phyloP scores from a whole-genome alignment of 1,140 invertebrate genomes.

The Ceratina calcarata region DNA sequence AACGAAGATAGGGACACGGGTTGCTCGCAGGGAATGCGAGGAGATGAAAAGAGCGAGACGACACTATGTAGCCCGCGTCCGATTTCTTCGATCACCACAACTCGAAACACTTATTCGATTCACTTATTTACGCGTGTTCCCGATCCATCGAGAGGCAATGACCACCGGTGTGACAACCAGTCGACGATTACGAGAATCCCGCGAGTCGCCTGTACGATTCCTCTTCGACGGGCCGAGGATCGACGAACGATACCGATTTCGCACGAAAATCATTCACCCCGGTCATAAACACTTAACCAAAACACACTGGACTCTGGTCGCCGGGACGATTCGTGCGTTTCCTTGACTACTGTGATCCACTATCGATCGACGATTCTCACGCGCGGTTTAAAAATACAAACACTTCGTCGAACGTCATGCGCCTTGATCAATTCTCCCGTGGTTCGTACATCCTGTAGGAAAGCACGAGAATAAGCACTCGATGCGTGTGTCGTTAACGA shows the following conservation, averaged over 20 bases:
- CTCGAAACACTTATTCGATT: slow-evolving; percentile 23
- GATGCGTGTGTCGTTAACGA: background rate
- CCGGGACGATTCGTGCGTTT: slow-evolving; percentile 1
- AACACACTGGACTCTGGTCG: no score
- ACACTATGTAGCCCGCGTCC: background rate
- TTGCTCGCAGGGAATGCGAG: slow-evolving; percentile 46
- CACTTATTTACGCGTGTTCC: slow-evolving; percentile 9
- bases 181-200: slow-evolving; percentile 7
- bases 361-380: slow-evolving; percentile 32
- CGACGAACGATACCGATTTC: slow-evolving; percentile 32
- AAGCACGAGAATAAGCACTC: background rate
- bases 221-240: slow-evolving; percentile 2
- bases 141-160: background rate
- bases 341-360: slow-evolving; percentile 27
- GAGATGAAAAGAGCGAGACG: slow-evolving; percentile 37
- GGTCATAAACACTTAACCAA: slow-evolving; percentile 25
- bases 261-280: slow-evolving; percentile 29
- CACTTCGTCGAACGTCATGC: background rate
- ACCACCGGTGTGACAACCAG: slow-evolving; percentile 18
- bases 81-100: slow-evolving; percentile 17
- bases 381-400: slow-evolving; percentile 17
- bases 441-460: background rate
- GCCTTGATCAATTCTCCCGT: no score
- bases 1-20: slow-evolving; percentile 29
- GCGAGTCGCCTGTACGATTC: background rate